A percentile compares a stretch with the other conserved stretches of the same genome.
These are phyloP conservation scores for Beris chalybata DNA, from an alignment of 2,888 invertebrate genomes.

Conservation along the genomic window DNA sequence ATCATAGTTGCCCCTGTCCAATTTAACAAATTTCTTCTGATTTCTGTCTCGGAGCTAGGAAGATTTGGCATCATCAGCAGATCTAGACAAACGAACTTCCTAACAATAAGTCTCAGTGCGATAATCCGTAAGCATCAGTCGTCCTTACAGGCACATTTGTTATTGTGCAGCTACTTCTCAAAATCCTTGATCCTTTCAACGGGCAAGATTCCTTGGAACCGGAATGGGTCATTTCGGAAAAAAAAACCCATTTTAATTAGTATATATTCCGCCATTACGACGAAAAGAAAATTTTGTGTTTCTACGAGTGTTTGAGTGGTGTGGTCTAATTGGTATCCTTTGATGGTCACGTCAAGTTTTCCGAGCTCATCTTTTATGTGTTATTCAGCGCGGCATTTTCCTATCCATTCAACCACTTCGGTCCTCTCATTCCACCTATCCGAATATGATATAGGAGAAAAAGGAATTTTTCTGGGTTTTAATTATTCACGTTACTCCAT, in stretches of 20 bases:
- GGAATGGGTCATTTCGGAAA: slow-evolving; percentile 7
- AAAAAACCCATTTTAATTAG: slow-evolving; percentile 29
- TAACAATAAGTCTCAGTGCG: no score
- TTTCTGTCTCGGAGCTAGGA: no score
- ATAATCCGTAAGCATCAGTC: no score
- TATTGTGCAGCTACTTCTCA: no score
- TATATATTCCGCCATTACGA: slow-evolving; percentile 8
- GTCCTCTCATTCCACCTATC: not conserved
- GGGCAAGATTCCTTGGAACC: no score
- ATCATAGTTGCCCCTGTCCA: no score
- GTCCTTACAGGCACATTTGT: no score
- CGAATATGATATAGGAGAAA: slow-evolving; percentile 28
- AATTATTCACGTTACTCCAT: slow-evolving; percentile 37
- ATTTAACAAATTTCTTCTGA: no score
- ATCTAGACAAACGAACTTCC: no score
- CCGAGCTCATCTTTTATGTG: slow-evolving; percentile 34
- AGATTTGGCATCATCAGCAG: no score
- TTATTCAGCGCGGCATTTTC: slow-evolving; percentile 13
- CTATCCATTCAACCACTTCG: slow-evolving; percentile 17
- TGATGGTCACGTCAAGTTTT: slow-evolving; percentile 37
- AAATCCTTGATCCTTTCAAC: no score
- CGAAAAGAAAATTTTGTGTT: slow-evolving; percentile 3
- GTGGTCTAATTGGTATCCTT: slow-evolving; percentile 36
- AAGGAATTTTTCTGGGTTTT: slow-evolving; percentile 39
- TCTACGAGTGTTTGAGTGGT: slow-evolving; percentile 26